Conservation (phyloP, 2,797 vertebrate genomes). For the Tachyglossus aculeatus region DNA sequence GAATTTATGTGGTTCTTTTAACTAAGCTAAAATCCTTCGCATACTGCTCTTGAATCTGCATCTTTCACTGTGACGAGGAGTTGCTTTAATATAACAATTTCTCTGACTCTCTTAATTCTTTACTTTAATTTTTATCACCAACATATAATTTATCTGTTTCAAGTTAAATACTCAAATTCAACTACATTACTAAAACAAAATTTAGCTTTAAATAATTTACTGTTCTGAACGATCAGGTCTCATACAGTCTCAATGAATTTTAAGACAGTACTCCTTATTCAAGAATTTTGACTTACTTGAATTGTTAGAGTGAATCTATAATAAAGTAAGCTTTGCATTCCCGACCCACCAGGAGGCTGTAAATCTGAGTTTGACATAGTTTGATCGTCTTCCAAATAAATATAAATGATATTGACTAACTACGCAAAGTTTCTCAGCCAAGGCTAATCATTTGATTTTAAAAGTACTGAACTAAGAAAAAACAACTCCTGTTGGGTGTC, state of each 20-base stretch:
- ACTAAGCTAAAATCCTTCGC: neutral
- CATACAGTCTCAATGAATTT: neutral
- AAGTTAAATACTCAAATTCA: neutral
- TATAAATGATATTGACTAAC: neutral
- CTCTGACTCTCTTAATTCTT: neutral
- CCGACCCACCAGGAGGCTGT: neutral
- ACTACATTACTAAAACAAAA: neutral
- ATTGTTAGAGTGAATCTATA: neutral
- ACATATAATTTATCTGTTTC: neutral
- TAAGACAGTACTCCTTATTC: neutral
- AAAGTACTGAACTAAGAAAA: neutral
- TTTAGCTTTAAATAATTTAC: neutral
- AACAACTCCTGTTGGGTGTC: neutral
- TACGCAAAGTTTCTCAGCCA: neutral
- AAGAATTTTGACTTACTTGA: neutral
- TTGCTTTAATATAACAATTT: neutral
- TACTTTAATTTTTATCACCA: neutral
- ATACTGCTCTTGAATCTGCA: no score
- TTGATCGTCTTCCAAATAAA: neutral
- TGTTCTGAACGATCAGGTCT: neutral
- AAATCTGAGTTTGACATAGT: neutral
- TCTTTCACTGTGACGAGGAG: no score
- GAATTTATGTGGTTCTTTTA: neutral
- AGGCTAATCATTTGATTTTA: conserved; percentile 9
- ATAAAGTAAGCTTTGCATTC: conserved; percentile 1